Evolutionary conservation across 2,797 vertebrate species (phyloP).

Genomic region (Acipenser ruthenus): DNA sequence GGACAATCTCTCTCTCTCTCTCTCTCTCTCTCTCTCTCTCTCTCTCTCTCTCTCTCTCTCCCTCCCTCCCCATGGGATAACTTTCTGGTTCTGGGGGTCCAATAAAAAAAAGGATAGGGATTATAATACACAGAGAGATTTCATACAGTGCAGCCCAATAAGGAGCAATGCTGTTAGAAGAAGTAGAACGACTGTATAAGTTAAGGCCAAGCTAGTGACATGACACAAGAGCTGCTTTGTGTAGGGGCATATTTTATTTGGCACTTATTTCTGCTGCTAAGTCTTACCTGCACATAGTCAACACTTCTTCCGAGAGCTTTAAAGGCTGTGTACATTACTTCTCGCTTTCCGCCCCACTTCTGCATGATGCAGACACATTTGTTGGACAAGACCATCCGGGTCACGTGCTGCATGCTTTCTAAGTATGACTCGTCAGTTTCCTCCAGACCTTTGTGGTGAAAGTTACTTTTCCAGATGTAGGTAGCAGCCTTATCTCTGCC

Average conservation of each 20-base stretch:
- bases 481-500: constrained; percentile 82
- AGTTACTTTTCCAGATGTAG: constrained; percentile 93
- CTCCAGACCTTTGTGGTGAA: constrained; percentile 71
- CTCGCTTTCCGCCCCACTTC: constrained; percentile 97
- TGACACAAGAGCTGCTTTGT: constrained; percentile 85
- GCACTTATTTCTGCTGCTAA: constrained; percentile 41
- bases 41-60: too few species aligned
- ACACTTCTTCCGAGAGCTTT: constrained; percentile 92
- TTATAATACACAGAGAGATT: too few species aligned
- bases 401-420: constrained; percentile 79
- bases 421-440: constrained; percentile 83
- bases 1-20: too few species aligned
- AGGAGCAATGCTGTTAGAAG: neutral
- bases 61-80: too few species aligned
- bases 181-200: constrained; percentile 24
- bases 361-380: constrained; percentile 98
- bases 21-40: too few species aligned
- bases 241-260: constrained; percentile 67
- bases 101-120: too few species aligned
- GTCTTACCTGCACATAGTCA: constrained; percentile 96
- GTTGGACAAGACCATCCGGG: constrained; percentile 81
- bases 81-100: too few species aligned
- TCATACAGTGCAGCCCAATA: neutral
- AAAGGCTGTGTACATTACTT: constrained; percentile 98
- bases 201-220: constrained; percentile 24